phyloP scores from a whole-genome alignment of 2,797 vertebrate species.

The Sus cebifrons region DNA sequence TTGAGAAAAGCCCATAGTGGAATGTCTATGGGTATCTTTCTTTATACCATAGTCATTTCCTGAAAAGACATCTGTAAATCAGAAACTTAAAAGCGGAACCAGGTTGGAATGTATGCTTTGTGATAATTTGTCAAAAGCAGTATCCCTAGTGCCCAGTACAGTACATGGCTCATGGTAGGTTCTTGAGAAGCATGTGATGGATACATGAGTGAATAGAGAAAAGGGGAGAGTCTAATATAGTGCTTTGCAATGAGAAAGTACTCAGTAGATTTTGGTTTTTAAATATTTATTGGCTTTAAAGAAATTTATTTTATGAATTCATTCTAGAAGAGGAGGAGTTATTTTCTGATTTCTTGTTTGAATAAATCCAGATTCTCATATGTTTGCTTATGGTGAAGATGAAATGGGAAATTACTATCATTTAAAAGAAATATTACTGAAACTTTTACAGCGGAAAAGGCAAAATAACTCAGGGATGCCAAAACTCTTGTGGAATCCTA shows the following conservation, averaged over 20 bases:
- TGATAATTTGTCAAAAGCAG: neutral
- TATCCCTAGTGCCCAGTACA: neutral
- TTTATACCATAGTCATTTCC: neutral
- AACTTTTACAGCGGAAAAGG: constrained; percentile 21
- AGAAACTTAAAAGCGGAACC: constrained; percentile 22
- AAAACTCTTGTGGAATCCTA: neutral
- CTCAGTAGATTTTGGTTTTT: neutral
- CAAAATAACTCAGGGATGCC: constrained; percentile 9
- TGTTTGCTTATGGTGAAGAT: constrained; percentile 41
- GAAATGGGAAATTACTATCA: constrained; percentile 41
- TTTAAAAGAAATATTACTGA: constrained; percentile 42
- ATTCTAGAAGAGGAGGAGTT: neutral
- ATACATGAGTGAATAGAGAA: neutral
- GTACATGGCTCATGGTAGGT: neutral
- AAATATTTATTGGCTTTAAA: neutral
- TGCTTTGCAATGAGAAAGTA: constrained; percentile 4
- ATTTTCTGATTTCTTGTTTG: constrained; percentile 53
- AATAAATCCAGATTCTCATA: constrained; percentile 54
- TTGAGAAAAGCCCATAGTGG: neutral
- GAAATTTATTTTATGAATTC: constrained; percentile 29
- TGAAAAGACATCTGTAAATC: constrained; percentile 18
- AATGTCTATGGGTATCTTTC: neutral
- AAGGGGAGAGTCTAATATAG: neutral
- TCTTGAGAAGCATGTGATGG: neutral
- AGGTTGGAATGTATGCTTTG: neutral